A percentile compares a stretch with the other conserved stretches of the same genome.
Evolutionary conservation across 1,140 invertebrate genomes (phyloP).

Genomic region (Micrasema minimum): DNA sequence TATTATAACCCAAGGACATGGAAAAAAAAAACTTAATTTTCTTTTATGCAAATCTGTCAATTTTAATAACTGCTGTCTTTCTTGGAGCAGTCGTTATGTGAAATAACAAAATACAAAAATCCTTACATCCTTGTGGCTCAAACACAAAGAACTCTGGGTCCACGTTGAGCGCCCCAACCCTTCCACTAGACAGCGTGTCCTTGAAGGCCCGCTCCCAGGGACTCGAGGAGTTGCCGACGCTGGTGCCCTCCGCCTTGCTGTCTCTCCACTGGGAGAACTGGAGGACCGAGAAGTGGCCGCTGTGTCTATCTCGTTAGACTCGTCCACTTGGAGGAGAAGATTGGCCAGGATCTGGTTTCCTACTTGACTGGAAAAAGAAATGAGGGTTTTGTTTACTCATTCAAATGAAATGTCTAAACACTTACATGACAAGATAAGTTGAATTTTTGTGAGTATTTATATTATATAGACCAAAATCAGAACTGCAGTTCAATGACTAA

Average conservation of each 20-base stretch:
- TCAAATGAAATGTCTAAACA: no score
- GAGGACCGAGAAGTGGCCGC: constrained; percentile 56
- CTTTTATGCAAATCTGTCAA: no score
- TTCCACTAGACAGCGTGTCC: constrained; percentile 76
- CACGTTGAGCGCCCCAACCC: constrained; percentile 79
- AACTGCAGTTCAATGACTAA: no score
- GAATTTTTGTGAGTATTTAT: no score
- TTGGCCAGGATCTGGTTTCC: constrained; percentile 64
- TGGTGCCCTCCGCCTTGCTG: constrained; percentile 7
- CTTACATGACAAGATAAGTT: no score
- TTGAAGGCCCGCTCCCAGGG: constrained; percentile 71
- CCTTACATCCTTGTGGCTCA: constrained; percentile 72
- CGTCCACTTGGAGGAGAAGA: constrained; percentile 60
- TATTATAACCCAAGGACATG: no score
- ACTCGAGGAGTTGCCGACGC: constrained; percentile 54
- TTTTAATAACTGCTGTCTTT: no score
- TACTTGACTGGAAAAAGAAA: constrained; percentile 60
- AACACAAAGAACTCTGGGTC: constrained; percentile 81
- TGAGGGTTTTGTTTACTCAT: no score
- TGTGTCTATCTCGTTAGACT: constrained; percentile 58
- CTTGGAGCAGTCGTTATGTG: no score
- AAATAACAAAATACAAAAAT: no score
- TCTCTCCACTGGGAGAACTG: constrained; percentile 54
- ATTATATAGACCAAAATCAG: no score
- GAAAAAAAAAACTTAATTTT: no score